phyloP scores from a whole-genome alignment of 2,113 vertebrate species.

The Colossoma macropomum region DNA sequence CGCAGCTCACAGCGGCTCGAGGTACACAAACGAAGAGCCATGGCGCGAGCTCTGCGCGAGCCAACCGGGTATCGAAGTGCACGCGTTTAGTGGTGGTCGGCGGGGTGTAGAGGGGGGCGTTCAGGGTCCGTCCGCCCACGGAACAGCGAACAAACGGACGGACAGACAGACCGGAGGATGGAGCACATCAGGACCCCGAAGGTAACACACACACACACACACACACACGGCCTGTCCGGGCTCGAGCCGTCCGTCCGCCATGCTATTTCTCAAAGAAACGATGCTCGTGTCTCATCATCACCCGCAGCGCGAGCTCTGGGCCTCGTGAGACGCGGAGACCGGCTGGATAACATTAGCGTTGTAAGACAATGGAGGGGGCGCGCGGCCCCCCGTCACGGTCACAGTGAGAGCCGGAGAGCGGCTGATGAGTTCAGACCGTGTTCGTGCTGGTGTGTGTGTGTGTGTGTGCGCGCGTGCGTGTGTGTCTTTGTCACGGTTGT shows the following conservation, averaged over 20 bases:
- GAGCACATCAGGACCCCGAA: constrained; percentile 83
- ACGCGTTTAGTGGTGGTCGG: not conserved
- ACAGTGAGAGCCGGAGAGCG: no score
- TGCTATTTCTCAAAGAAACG: not conserved
- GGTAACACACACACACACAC: constrained; percentile 60
- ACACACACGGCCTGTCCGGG: not conserved
- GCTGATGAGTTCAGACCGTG: no score
- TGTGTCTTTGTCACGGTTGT: not conserved
- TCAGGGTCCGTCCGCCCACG: not conserved
- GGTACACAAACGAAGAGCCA: not conserved
- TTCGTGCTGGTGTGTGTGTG: no score
- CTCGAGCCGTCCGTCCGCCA: not conserved
- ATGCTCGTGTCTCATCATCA: not conserved
- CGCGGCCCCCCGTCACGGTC: not conserved
- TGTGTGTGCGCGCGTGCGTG: no score
- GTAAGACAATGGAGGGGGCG: not conserved
- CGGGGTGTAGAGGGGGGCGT: not conserved
- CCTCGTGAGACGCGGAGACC: no score
- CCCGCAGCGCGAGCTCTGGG: no score
- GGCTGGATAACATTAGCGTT: no score
- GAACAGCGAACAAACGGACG: not conserved
- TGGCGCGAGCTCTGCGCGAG: not conserved
- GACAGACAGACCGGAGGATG: constrained; percentile 66
- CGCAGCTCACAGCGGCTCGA: no score
- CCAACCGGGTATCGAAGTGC: not conserved